These are phyloP conservation scores for Megathymus violae DNA, from an alignment of 1,140 invertebrate genomes.

Conservation along the genomic window DNA sequence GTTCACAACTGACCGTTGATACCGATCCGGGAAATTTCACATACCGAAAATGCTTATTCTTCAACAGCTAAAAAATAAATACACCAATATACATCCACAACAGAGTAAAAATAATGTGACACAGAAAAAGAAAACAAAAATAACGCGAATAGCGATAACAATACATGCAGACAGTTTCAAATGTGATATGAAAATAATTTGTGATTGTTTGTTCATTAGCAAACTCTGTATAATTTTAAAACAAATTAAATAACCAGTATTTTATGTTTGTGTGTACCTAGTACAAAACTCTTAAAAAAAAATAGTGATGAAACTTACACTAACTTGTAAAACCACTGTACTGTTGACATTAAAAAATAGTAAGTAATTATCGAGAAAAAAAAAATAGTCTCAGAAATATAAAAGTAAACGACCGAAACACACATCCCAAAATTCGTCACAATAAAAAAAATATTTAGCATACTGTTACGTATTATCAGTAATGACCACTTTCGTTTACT, in stretches of 20 bases:
- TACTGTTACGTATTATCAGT: no score
- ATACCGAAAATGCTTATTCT: slow-evolving; percentile 84
- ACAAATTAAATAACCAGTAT: background rate
- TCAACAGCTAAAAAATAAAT: slow-evolving; percentile 84
- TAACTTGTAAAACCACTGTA: no score
- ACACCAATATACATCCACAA: slow-evolving; percentile 78
- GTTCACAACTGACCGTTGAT: slow-evolving; percentile 79
- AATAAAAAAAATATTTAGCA: no score
- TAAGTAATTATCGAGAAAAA: no score
- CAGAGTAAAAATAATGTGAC: slow-evolving; percentile 46
- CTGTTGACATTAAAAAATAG: no score
- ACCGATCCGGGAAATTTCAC: slow-evolving; percentile 82
- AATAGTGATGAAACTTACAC: no score
- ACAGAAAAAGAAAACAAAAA: slow-evolving; percentile 38
- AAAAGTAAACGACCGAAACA: no score
- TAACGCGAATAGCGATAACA: slow-evolving; percentile 22
- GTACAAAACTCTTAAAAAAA: no score
- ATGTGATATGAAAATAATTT: slow-evolving; percentile 8
- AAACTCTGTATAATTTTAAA: no score
- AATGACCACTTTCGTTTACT: no score
- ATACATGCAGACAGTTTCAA: slow-evolving; percentile 37
- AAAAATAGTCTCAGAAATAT: no score
- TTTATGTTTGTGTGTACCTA: background rate
- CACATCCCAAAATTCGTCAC: no score
- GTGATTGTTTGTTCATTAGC: background rate